Evolutionary conservation across 2,113 vertebrate species (phyloP), one percentile per base, ranked within the genome.

Genomic region (Telmatochromis sp.): DNA sequence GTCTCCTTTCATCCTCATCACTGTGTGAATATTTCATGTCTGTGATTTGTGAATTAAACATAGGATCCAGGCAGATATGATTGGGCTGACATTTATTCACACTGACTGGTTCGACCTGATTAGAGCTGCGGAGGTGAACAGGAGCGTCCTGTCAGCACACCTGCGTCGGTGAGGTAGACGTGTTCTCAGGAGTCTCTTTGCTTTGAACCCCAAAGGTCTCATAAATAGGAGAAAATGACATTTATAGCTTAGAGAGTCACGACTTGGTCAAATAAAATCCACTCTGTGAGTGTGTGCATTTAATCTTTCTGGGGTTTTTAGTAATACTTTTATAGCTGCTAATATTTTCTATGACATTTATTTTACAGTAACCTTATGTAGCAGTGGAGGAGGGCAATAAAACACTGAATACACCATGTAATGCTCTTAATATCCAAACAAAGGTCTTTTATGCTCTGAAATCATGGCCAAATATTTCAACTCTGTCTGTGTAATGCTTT

Each of bases 11-110:
- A 3, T 47, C 47, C 31, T 87, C 80, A 81, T 86, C 82, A 42
- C 33, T 31, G 49, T 81, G 87, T 95, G 90, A 96, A 95, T 96
- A 93, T 94, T 95, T 96, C 86, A 95, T 94, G 89, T 28, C 57
- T 89, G 84, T 91, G 92, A 95, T 95, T 93, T 93, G 92, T 95
- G 87, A 95, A 95, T 95, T 95, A 93, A 95, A 95, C 81, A 94
- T 93, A 88, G 65, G 58, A 86, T 82, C 82, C 49, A 80, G 89
- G 88, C 87, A 85, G 87, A 82, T 86, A 40, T 92, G 90, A 94
- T 85, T 82, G 88, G 49, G 35, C 35, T 55, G 85, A 90, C 86
- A 73, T 91, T 92, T 91, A 88, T 91, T 95, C 81, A 92, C 73
- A 83, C 63, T 89, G 92, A 94, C 89, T 89, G 83, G 12, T 42